Percentiles rank a stretch among this genome's conserved stretches.
Evolutionary conservation across 2,888 invertebrate species (phyloP).

Genomic region (Seira sanloemensis): DNA sequence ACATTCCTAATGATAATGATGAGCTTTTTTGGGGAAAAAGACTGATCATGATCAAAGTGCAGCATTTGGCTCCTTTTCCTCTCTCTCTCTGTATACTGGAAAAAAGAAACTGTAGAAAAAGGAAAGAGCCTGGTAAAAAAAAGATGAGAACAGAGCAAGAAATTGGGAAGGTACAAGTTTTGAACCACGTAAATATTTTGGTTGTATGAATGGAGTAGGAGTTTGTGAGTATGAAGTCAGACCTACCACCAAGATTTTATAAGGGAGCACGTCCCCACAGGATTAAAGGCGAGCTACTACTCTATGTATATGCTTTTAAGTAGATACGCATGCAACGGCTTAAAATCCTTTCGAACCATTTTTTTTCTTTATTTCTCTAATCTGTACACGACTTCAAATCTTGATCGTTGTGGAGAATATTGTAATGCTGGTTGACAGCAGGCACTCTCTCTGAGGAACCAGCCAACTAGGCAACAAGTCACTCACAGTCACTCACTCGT

Average conservation of each 20-base stretch:
- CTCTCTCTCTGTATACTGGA: too few relatives aligned
- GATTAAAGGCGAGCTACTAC: too few relatives aligned
- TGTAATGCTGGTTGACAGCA: constrained; percentile 47
- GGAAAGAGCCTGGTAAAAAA: constrained; percentile 21
- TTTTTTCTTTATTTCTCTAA: too few relatives aligned
- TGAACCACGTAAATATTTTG: constrained; percentile 48
- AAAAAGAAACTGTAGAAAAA: constrained; percentile 17
- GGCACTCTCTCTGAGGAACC: constrained; percentile 48
- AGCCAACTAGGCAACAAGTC: constrained; percentile 53
- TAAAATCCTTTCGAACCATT: too few relatives aligned
- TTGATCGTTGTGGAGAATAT: too few relatives aligned
- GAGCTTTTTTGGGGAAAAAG: constrained; percentile 33
- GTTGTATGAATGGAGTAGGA: constrained; percentile 36
- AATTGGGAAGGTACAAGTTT: too few relatives aligned
- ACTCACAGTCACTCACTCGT: constrained; percentile 46
- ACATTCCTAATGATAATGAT: constrained; percentile 45
- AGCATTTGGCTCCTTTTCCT: constrained; percentile 34
- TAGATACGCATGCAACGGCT: too few relatives aligned
- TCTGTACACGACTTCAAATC: too few relatives aligned
- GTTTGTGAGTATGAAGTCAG: constrained; percentile 37
- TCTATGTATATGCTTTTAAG: too few relatives aligned
- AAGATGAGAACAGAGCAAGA: not conserved
- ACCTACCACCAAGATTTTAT: constrained; percentile 49
- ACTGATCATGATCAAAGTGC: constrained; percentile 36
- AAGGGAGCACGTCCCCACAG: constrained; percentile 37